Base-by-base conservation (phyloP, 1,140 invertebrate species). In the Platorchestia sp. region DNA sequence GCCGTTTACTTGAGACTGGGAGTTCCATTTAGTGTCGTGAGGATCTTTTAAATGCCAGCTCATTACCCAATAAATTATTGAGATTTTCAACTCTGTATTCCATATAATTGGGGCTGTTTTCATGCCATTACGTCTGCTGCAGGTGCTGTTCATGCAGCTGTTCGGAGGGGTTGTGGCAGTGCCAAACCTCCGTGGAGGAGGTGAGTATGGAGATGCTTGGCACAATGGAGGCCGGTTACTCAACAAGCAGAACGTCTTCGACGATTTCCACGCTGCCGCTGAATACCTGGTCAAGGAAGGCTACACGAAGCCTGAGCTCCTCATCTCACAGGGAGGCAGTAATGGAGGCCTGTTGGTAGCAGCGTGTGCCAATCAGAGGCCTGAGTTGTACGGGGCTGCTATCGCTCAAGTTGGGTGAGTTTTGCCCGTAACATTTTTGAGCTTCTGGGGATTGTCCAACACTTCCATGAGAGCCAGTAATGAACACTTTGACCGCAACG, bases 181-280 rank as follows among this genome's bases (percentile, higher is more conserved):
- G 96, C 98, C 99, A 36, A 99, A 99, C 97, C 98, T 99, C 90
- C 97, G 99, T 90, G 99, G 99, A 95, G 99, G 99, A 97, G 99
- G 99, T 0, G 99, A 99, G 97, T 99, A 99, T 97, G 99, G 99
- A 86, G 98, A 99, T 97, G 98, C 98, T 95, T 99, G 99, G 99
- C 99, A 99, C 97, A 99, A 99, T 97, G 98, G 97, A 40, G 99
- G 99, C 27, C 98, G 98, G 44, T 97, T 99, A 91, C 97, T 98
- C 0, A 99, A 99, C 96, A 99, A 99, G 97, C 99, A 99, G 97
- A 99, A 99, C 97, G 98, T 98, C 86, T 99, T 99, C 97, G 98
- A 99, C 97, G 99, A 99, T 97, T 99, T 99, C 97, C 98, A 99
- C 97, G 97, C 98, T 96, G 99, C 99, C 41, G 99, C 99, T 0